Percentiles rank a stretch among this genome's conserved stretches.
These are phyloP conservation scores for Periplaneta americana DNA, from an alignment of 1,140 invertebrate species.

Conservation along the genomic window DNA sequence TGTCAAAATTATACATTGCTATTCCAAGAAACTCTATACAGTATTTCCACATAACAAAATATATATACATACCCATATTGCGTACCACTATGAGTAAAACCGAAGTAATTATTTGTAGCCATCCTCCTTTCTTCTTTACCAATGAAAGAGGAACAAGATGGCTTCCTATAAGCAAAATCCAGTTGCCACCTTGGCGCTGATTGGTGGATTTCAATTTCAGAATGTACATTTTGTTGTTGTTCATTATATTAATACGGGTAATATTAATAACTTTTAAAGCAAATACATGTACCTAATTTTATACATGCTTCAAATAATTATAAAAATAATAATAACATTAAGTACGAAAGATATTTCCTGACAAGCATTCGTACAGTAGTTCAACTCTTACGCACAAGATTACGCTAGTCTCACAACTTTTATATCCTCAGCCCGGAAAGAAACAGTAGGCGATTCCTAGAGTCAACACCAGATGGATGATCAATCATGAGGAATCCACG, in stretches of 20 bases:
- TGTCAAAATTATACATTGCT: neutral
- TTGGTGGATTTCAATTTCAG: neutral
- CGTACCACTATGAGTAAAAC: conserved; percentile 84
- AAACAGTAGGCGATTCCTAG: too few relatives aligned
- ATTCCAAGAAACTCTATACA: neutral
- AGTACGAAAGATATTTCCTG: neutral
- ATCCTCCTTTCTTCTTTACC: conserved; percentile 38
- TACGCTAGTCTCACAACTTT: too few relatives aligned
- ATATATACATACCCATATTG: conserved; percentile 71
- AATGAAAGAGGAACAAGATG: conserved; percentile 15
- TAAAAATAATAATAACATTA: neutral
- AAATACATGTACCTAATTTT: neutral
- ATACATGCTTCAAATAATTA: neutral
- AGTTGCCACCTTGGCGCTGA: neutral
- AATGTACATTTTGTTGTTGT: too few relatives aligned
- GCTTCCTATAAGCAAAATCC: neutral
- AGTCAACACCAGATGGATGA: too few relatives aligned
- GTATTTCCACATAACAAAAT: neutral
- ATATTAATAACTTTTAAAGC: neutral
- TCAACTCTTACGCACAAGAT: too few relatives aligned
- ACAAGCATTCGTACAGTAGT: too few relatives aligned
- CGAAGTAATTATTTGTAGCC: conserved; percentile 91
- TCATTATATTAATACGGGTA: neutral
- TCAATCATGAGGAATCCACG: too few relatives aligned
- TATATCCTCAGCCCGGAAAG: too few relatives aligned